Percentiles rank a stretch among this genome's conserved stretches.
phyloP scores from a whole-genome alignment of 2,888 invertebrate genomes.

The Seira ritae region DNA sequence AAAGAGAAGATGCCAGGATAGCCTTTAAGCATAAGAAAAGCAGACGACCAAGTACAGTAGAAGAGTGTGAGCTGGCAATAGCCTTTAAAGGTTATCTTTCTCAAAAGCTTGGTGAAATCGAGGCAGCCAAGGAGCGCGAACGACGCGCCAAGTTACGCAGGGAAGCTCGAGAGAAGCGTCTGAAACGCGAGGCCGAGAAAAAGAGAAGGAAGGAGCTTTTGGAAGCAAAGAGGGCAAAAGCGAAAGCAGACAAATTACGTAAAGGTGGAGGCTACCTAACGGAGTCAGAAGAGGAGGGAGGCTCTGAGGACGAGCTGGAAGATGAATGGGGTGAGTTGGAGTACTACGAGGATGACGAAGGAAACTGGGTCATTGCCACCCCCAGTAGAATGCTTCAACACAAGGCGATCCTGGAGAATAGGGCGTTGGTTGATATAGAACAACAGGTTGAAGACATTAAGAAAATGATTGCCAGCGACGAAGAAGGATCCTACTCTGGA shows the following conservation, averaged over 20 bases:
- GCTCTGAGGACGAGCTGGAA: conserved; percentile 27
- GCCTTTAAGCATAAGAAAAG: conserved; percentile 19
- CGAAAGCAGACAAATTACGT: conserved; percentile 8
- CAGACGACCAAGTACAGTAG: neutral
- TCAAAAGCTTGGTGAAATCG: conserved; percentile 46
- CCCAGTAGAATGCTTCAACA: conserved; percentile 59
- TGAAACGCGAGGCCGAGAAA: conserved; percentile 45
- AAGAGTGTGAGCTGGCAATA: conserved; percentile 61
- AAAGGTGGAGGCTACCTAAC: neutral
- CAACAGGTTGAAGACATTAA: conserved; percentile 58
- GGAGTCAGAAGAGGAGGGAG: conserved; percentile 34
- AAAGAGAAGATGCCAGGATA: conserved; percentile 31
- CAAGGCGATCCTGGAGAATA: conserved; percentile 58
- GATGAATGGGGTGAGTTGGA: conserved; percentile 59
- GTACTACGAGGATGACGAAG: conserved; percentile 61
- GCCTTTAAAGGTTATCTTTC: conserved; percentile 55
- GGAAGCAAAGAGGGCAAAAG: conserved; percentile 30
- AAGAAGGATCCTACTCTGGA: neutral
- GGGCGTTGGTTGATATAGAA: conserved; percentile 39
- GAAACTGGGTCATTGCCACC: conserved; percentile 57
- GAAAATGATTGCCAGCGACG: conserved; percentile 31
- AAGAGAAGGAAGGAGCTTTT: conserved; percentile 32
- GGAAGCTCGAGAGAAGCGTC: conserved; percentile 43
- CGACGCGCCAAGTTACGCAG: conserved; percentile 11
- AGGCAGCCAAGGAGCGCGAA: conserved; percentile 40